phyloP scores from a whole-genome alignment of 1,140 invertebrate species.

The Calliopsis andreniformis region DNA sequence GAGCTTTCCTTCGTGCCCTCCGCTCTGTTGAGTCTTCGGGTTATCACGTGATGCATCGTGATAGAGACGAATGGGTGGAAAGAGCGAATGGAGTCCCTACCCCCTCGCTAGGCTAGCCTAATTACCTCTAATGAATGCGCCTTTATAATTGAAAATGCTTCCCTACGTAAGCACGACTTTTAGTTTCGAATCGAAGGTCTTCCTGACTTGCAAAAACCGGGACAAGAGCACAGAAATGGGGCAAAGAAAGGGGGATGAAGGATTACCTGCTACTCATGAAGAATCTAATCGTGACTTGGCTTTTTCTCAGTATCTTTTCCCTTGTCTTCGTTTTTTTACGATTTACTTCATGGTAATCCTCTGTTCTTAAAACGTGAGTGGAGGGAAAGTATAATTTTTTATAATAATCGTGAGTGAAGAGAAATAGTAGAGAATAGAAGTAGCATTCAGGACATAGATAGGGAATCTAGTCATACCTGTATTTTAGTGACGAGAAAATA shows the following conservation, averaged over 20 bases:
- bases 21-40: neutral
- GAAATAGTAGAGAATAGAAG: too few species aligned
- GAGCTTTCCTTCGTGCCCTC: conserved; percentile 25
- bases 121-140: conserved; percentile 47
- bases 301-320: neutral
- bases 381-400: neutral
- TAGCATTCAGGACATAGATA: too few species aligned
- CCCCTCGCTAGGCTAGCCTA: conserved; percentile 11
- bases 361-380: neutral
- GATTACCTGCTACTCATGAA: neutral
- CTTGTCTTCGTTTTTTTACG: neutral
- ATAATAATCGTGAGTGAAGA: too few species aligned
- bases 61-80: conserved; percentile 19
- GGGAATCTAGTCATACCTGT: too few species aligned
- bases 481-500: too few species aligned
- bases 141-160: conserved; percentile 46
- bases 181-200: conserved; percentile 29
- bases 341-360: too few species aligned
- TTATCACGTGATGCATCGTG: conserved; percentile 34
- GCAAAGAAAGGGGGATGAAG: conserved; percentile 9
- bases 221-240: neutral
- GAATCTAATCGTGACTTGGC: neutral
- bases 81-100: neutral
- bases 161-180: conserved; percentile 36
- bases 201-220: conserved; percentile 27